A percentile compares a stretch with the other conserved stretches of the same genome.
phyloP scores from a whole-genome alignment of 2,113 vertebrate genomes.

The Burhinus oedicnemus region DNA sequence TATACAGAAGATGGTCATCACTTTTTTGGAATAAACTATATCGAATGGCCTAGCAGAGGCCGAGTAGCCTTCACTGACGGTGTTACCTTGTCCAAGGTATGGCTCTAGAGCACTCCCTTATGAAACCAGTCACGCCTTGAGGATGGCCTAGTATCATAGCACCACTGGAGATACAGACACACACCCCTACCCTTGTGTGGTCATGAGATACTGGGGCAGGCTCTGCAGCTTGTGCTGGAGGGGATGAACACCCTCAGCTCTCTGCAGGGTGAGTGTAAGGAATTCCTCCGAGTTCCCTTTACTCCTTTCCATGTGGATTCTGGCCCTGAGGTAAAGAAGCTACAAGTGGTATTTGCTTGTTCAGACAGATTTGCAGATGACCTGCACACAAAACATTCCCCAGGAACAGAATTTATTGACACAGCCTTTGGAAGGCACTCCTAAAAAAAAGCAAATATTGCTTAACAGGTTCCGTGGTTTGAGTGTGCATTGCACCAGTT shows the following conservation, averaged over 20 bases:
- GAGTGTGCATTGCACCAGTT: not conserved
- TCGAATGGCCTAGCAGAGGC: not conserved
- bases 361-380: not conserved
- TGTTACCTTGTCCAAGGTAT: not conserved
- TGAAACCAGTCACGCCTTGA: rapidly evolving
- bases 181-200: not conserved
- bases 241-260: not conserved
- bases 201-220: not conserved
- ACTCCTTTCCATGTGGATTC: not conserved
- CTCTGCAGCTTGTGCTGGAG: not conserved
- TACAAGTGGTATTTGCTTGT: slow-evolving; percentile 1
- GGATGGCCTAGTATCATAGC: not conserved
- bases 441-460: not conserved
- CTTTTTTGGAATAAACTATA: not conserved
- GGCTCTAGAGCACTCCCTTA: not conserved
- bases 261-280: not conserved
- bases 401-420: slow-evolving; percentile 9
- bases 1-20: not conserved
- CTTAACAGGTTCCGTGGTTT: not conserved
- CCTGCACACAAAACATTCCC: not conserved
- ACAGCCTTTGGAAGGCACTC: not conserved
- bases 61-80: not conserved
- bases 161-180: not conserved
- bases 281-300: not conserved
- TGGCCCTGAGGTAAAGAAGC: not conserved